Evolutionary conservation across 2,888 invertebrate species (phyloP).

Genomic region (Imbricaverruca yamaguchii): DNA sequence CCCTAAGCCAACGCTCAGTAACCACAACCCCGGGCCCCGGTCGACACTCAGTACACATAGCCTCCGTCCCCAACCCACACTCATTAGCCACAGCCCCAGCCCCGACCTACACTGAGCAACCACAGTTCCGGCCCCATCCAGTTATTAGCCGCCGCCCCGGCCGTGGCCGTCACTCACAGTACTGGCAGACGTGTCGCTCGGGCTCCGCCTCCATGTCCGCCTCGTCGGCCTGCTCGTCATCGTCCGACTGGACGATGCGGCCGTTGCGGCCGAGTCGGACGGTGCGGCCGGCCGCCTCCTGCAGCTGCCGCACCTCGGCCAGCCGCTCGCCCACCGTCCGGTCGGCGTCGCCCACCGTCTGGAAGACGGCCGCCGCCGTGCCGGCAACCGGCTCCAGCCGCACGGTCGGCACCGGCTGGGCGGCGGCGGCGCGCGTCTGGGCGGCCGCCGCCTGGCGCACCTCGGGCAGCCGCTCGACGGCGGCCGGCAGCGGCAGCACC

Average conservation of each 20-base stretch:
- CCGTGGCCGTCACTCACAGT: neutral
- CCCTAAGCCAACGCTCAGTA: too few relatives aligned
- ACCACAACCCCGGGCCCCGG: too few relatives aligned
- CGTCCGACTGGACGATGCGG: neutral
- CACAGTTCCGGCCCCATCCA: neutral
- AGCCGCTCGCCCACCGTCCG: neutral
- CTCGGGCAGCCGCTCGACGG: neutral
- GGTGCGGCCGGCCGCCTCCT: neutral
- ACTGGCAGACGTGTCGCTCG: constrained; percentile 5
- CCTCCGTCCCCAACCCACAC: too few relatives aligned
- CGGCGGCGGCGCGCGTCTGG: neutral
- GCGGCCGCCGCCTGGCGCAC: neutral
- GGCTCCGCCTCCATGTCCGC: neutral
- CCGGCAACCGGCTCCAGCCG: neutral
- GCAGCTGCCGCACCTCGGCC: neutral
- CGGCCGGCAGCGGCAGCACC: neutral
- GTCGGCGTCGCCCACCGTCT: constrained; percentile 3
- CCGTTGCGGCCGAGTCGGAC: neutral
- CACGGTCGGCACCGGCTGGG: neutral
- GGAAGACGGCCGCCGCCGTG: neutral
- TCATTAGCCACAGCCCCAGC: too few relatives aligned
- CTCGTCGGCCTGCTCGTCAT: neutral
- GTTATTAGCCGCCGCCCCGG: too few relatives aligned
- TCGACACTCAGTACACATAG: too few relatives aligned
- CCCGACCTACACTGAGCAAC: neutral